Evolutionary conservation across 1,140 invertebrate genomes (phyloP).

Genomic region (Hyles euphorbiae): DNA sequence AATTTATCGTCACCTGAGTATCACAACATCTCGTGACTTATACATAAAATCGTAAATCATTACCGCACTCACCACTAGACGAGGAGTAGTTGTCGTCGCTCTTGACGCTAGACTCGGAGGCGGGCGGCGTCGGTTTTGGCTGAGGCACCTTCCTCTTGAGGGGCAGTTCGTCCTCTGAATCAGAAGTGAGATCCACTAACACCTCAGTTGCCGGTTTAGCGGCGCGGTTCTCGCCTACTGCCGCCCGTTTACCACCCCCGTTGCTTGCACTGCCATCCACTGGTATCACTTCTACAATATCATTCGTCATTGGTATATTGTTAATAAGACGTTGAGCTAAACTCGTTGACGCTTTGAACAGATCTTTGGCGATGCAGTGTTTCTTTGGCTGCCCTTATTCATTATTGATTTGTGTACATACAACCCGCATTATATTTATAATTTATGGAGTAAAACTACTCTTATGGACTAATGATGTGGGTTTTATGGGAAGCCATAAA

Average conservation of each 20-base stretch:
- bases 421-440: too few relatives aligned
- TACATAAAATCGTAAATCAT: too few relatives aligned
- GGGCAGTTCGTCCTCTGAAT: conserved; percentile 69
- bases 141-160: conserved; percentile 63
- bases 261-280: conserved; percentile 42
- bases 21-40: too few relatives aligned
- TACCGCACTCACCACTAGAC: conserved; percentile 39
- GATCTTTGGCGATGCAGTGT: too few relatives aligned
- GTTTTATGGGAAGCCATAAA: too few relatives aligned
- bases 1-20: too few relatives aligned
- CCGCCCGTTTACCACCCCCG: conserved; percentile 46
- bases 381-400: neutral
- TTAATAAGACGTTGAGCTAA: neutral
- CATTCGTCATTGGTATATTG: neutral
- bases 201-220: conserved; percentile 49
- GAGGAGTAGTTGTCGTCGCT: conserved; percentile 47
- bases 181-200: conserved; percentile 67
- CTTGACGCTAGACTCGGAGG: conserved; percentile 30
- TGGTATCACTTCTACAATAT: conserved; percentile 62
- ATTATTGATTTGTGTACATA: neutral
- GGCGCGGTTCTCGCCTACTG: conserved; percentile 47
- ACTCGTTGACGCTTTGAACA: too few relatives aligned
- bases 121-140: conserved; percentile 41
- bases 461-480: too few relatives aligned
- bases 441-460: too few relatives aligned